phyloP scores from a whole-genome alignment of 1,140 invertebrate species.

The Zaprionus inermis region DNA sequence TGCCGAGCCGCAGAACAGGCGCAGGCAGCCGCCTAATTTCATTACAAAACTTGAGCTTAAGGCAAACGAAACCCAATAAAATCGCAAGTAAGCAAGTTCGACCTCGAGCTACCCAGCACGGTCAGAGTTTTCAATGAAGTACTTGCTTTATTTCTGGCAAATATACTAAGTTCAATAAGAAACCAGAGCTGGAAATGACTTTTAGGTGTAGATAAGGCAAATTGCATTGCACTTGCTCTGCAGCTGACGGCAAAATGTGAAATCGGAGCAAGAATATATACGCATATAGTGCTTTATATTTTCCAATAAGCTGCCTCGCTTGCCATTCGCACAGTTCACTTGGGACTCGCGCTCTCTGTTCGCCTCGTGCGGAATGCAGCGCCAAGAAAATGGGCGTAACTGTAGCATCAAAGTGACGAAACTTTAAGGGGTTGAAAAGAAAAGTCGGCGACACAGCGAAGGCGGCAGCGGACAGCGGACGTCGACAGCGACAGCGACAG shows the following conservation, averaged over 20 bases:
- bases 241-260: too few species aligned
- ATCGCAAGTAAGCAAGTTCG: not conserved
- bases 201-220: too few species aligned
- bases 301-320: too few species aligned
- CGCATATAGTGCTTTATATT: too few species aligned
- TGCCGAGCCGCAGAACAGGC: conserved; percentile 3
- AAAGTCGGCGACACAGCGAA: not conserved
- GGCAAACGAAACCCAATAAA: not conserved
- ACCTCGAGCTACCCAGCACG: not conserved
- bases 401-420: conserved; percentile 17
- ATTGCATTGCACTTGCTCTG: too few species aligned
- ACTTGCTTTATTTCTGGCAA: not conserved
- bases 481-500: not conserved
- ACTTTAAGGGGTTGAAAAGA: conserved; percentile 34
- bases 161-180: not conserved
- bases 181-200: too few species aligned
- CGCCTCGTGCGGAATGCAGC: too few species aligned
- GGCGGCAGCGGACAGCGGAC: not conserved
- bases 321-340: not conserved
- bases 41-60: conserved; percentile 44
- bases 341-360: too few species aligned
- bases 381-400: conserved; percentile 9
- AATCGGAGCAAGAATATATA: too few species aligned
- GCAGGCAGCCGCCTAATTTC: conserved; percentile 26
- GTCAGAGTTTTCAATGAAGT: too few species aligned